phyloP scores from a whole-genome alignment of 2,888 invertebrate species.

The Xanthia icteritia region DNA sequence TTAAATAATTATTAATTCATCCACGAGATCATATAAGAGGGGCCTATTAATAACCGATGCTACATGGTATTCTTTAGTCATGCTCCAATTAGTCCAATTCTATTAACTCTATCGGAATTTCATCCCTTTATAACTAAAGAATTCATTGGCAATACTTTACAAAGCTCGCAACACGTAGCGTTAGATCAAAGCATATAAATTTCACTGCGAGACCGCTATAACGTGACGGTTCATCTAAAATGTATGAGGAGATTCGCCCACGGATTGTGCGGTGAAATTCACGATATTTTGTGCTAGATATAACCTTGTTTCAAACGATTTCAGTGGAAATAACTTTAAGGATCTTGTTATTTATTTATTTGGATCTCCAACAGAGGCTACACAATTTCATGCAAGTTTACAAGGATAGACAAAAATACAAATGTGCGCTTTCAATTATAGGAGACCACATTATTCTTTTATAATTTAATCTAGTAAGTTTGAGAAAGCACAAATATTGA shows the following conservation, averaged over 20 bases:
- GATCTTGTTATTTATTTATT: not conserved
- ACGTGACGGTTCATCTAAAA: slow-evolving; percentile 45
- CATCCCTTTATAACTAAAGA: slow-evolving; percentile 9
- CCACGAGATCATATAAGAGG: slow-evolving; percentile 10
- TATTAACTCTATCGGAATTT: not conserved
- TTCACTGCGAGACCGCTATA: slow-evolving; percentile 31
- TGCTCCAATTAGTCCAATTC: slow-evolving; percentile 33
- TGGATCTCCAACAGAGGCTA: too few species aligned
- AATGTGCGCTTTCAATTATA: too few species aligned
- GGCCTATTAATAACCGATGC: slow-evolving; percentile 27
- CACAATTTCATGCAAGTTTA: too few species aligned
- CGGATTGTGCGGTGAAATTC: slow-evolving; percentile 30
- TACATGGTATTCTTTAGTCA: slow-evolving; percentile 19
- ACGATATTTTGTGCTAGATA: slow-evolving; percentile 15
- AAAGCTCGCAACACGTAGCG: slow-evolving; percentile 9
- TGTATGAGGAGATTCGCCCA: slow-evolving; percentile 51
- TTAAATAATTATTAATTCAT: slow-evolving; percentile 42
- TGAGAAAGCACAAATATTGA: too few species aligned
- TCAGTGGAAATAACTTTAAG: slow-evolving; percentile 15
- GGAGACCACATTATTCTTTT: too few species aligned
- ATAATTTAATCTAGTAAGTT: too few species aligned
- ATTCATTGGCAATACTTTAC: slow-evolving; percentile 35
- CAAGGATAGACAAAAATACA: too few species aligned
- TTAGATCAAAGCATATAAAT: slow-evolving; percentile 43
- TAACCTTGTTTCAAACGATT: slow-evolving; percentile 12